phyloP scores from a whole-genome alignment of 2,888 invertebrate species.

The Meloe dianella region DNA sequence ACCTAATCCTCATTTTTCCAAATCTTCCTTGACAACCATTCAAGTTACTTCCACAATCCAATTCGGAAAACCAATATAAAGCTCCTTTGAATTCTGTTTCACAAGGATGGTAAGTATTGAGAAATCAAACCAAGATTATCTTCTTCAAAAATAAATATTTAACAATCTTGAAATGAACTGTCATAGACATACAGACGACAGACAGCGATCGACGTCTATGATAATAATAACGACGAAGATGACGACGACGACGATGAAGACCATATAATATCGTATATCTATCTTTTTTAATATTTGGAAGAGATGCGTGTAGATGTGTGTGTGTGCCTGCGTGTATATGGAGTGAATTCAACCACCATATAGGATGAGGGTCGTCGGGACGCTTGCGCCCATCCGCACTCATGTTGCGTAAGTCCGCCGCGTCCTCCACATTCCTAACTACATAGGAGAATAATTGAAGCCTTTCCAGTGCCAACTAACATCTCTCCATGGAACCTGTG shows the following conservation, averaged over 20 bases:
- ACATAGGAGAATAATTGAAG: neutral
- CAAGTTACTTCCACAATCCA: no score
- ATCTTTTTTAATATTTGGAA: neutral
- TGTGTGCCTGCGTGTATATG: neutral
- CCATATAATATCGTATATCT: neutral
- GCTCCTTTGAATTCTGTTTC: no score
- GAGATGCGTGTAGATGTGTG: neutral
- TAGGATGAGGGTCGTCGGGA: neutral
- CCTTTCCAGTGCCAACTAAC: constrained; percentile 7
- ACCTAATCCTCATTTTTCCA: no score
- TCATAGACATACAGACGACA: neutral
- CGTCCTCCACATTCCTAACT: no score
- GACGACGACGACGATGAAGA: neutral
- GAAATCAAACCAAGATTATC: no score
- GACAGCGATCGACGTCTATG: neutral
- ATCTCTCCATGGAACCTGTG: neutral
- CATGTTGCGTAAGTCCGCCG: constrained; percentile 7
- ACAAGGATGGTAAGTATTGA: no score
- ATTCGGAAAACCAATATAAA: no score
- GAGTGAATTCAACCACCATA: neutral
- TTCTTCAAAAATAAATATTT: no score
- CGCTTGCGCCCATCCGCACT: constrained; percentile 2
- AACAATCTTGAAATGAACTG: neutral
- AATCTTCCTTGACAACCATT: no score
- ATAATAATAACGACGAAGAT: neutral